Evolutionary conservation across 2,797 vertebrate species (phyloP).

Genomic region (Oophaga sylvatica): DNA sequence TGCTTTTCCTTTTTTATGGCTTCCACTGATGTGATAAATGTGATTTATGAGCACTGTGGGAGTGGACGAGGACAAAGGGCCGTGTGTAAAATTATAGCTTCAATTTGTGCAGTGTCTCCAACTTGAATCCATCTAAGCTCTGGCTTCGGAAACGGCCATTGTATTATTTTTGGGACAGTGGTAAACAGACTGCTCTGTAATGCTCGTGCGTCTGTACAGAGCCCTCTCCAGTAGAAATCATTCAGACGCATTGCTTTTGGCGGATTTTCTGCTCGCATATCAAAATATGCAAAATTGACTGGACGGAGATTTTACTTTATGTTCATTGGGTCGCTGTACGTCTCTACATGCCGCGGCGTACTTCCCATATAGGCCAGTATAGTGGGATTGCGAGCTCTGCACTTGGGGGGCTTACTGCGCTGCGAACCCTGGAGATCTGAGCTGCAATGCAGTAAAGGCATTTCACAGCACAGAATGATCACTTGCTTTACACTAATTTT

Average conservation of each 20-base stretch:
- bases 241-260: constrained; percentile 53
- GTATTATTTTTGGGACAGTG: constrained; percentile 57
- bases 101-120: constrained; percentile 56
- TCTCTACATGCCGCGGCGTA: constrained; percentile 24
- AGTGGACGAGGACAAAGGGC: constrained; percentile 49
- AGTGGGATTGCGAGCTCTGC: constrained; percentile 18
- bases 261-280: constrained; percentile 29
- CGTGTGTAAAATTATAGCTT: constrained; percentile 56
- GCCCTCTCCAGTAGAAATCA: constrained; percentile 49
- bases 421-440: constrained; percentile 13
- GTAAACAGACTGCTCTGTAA: constrained; percentile 52
- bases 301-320: not conserved
- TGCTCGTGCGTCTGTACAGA: constrained; percentile 54
- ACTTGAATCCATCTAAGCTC: constrained; percentile 50
- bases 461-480: not conserved
- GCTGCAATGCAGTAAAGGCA: constrained; percentile 19
- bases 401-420: constrained; percentile 4
- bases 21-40: constrained; percentile 43
- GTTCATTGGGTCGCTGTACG: not conserved
- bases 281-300: constrained; percentile 27
- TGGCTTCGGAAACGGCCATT: constrained; percentile 41
- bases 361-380: constrained; percentile 4
- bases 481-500: too few relatives aligned
- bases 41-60: constrained; percentile 49
- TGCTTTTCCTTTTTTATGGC: constrained; percentile 46